These are phyloP conservation scores for Lissonota sp. DNA, from an alignment of 2,888 invertebrate genomes.

Conservation along the genomic window DNA sequence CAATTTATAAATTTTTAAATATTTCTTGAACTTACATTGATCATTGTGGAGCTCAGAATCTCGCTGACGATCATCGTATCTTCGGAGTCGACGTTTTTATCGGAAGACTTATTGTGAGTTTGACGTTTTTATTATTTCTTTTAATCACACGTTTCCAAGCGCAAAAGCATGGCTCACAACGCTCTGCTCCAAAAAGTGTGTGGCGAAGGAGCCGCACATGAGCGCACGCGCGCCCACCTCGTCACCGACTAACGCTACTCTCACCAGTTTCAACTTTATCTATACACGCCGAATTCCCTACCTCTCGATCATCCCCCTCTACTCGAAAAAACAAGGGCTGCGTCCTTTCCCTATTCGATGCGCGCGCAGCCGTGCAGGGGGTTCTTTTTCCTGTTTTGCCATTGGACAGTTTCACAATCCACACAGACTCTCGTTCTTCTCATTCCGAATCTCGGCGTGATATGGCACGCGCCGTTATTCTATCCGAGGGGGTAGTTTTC, in stretches of 20 bases:
- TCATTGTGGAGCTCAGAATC: neutral
- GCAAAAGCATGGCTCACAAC: conserved; percentile 8
- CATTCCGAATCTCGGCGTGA: conserved; percentile 14
- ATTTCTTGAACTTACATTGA: neutral
- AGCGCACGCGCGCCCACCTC: conserved; percentile 80
- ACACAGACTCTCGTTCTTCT: neutral
- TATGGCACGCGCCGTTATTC: conserved; percentile 16
- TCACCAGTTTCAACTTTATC: conserved; percentile 35
- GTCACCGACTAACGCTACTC: conserved; percentile 77
- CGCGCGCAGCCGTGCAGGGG: conserved; percentile 49
- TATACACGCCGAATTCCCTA: conserved; percentile 34
- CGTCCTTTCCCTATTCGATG: conserved; percentile 45
- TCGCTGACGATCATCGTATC: neutral
- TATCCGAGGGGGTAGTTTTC: neutral
- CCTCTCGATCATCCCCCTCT: conserved; percentile 36
- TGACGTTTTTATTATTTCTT: neutral
- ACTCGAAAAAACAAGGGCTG: conserved; percentile 22
- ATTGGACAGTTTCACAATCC: conserved; percentile 39
- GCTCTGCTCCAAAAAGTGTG: conserved; percentile 16
- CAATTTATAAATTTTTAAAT: neutral
- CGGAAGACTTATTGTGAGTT: conserved; percentile 1
- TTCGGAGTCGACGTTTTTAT: neutral
- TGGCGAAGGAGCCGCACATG: conserved; percentile 71
- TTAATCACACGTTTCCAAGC: neutral
- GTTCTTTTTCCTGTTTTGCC: neutral